phyloP scores from a whole-genome alignment of 1,140 invertebrate genomes.

The Idris sp. region DNA sequence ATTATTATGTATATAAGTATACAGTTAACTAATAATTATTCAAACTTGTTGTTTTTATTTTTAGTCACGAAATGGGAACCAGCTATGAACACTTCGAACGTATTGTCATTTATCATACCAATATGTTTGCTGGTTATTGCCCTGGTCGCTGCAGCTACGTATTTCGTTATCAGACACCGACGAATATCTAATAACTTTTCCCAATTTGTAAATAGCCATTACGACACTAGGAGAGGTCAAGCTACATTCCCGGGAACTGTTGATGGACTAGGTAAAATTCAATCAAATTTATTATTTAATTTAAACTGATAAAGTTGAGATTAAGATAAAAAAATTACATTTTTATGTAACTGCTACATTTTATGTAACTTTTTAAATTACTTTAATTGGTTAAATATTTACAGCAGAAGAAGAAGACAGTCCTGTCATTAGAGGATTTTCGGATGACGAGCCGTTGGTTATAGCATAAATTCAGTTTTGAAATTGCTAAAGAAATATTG shows the following conservation, averaged over 20 bases:
- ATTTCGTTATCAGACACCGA: constrained; percentile 85
- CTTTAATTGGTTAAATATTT: too few relatives aligned
- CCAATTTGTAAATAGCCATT: constrained; percentile 90
- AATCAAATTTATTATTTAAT: too few relatives aligned
- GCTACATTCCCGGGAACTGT: constrained; percentile 86
- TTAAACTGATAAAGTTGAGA: too few relatives aligned
- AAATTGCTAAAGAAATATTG: constrained; percentile 47
- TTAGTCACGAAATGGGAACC: constrained; percentile 45
- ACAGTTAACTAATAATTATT: too few relatives aligned
- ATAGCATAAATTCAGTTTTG: constrained; percentile 83
- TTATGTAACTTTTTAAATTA: background rate
- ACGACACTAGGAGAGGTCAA: constrained; percentile 89
- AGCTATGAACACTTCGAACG: constrained; percentile 70
- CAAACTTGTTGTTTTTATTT: too few relatives aligned
- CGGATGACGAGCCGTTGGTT: constrained; percentile 95
- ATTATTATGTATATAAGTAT: too few relatives aligned
- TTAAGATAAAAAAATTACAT: too few relatives aligned
- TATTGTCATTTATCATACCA: constrained; percentile 73
- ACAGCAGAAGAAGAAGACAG: constrained; percentile 90
- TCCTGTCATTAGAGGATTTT: constrained; percentile 92
- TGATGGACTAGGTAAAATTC: constrained; percentile 81
- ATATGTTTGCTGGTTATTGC: constrained; percentile 80
- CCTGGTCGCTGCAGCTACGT: constrained; percentile 81
- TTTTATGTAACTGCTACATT: background rate
- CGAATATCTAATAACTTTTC: constrained; percentile 87